Percentiles rank a stretch among this genome's conserved stretches.
phyloP scores from a whole-genome alignment of 2,113 vertebrate genomes.

The Turnix velox region DNA sequence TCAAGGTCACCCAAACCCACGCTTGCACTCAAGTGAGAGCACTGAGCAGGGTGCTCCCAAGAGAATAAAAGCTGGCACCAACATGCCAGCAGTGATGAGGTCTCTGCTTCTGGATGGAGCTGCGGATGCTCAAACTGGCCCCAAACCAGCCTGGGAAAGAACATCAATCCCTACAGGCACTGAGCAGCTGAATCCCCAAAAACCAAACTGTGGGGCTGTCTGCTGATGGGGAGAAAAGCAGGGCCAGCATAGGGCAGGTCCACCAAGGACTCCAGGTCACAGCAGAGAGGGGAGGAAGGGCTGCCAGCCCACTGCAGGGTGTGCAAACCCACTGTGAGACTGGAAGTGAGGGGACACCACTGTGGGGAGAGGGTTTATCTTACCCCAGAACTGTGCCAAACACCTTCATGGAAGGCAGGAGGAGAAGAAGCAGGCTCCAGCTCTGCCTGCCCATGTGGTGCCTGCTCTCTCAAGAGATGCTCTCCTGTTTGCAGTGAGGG shows the following conservation, averaged over 20 bases:
- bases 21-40: background rate
- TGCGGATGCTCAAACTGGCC: background rate
- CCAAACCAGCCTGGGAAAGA: background rate
- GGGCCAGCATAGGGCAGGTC: background rate
- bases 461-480: background rate
- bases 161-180: background rate
- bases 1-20: background rate
- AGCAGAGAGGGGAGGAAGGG: background rate
- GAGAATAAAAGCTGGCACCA: background rate
- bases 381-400: background rate
- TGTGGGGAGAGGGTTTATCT: background rate
- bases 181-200: background rate
- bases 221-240: background rate
- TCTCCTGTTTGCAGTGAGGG: background rate
- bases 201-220: background rate
- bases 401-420: background rate
- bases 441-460: background rate
- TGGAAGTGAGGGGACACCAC: accelerated
- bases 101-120: background rate
- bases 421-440: background rate
- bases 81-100: background rate
- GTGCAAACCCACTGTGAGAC: background rate
- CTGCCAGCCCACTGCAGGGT: background rate
- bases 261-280: background rate
- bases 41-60: background rate